Evolutionary conservation across 2,113 vertebrate species (phyloP).

Genomic region (Ancistrus triradiatus): DNA sequence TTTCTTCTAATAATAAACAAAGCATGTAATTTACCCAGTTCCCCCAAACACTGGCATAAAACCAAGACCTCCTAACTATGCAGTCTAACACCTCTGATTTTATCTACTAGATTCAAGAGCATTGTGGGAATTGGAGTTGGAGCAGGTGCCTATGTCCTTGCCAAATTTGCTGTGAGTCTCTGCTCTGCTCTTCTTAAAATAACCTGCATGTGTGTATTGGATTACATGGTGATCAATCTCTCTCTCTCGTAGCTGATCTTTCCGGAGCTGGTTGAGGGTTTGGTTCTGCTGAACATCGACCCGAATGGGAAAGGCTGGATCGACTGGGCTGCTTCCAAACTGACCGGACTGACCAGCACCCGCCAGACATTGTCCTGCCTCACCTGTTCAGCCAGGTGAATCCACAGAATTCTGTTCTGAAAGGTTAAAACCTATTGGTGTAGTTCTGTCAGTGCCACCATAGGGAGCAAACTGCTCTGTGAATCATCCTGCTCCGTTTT

Average conservation of each 20-base stretch:
- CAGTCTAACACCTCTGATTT: too few species aligned
- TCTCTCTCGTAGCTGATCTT: constrained; percentile 80
- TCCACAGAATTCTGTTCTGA: neutral
- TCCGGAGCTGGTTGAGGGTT: constrained; percentile 88
- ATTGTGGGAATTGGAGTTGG: constrained; percentile 94
- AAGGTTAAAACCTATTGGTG: too few species aligned
- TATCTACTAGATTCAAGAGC: constrained; percentile 83
- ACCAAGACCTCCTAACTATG: too few species aligned
- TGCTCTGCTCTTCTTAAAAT: neutral
- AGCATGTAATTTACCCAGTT: too few species aligned
- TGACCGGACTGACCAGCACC: constrained; percentile 90
- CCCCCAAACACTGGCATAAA: too few species aligned
- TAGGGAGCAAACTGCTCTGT: too few species aligned
- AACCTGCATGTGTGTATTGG: neutral
- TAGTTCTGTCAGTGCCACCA: too few species aligned
- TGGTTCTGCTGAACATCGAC: constrained; percentile 95
- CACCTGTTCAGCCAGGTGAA: constrained; percentile 97
- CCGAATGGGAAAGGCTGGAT: constrained; percentile 98
- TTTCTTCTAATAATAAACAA: too few species aligned
- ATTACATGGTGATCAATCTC: neutral
- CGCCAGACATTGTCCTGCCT: constrained; percentile 84
- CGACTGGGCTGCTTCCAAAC: constrained; percentile 93
- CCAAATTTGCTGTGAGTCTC: constrained; percentile 90
- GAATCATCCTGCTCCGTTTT: too few species aligned
- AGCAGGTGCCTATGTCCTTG: constrained; percentile 89